A percentile compares a stretch with the other conserved stretches of the same genome.
These are phyloP conservation scores for Ptychoptera albimana DNA, from an alignment of 2,888 invertebrate species.

Conservation along the genomic window DNA sequence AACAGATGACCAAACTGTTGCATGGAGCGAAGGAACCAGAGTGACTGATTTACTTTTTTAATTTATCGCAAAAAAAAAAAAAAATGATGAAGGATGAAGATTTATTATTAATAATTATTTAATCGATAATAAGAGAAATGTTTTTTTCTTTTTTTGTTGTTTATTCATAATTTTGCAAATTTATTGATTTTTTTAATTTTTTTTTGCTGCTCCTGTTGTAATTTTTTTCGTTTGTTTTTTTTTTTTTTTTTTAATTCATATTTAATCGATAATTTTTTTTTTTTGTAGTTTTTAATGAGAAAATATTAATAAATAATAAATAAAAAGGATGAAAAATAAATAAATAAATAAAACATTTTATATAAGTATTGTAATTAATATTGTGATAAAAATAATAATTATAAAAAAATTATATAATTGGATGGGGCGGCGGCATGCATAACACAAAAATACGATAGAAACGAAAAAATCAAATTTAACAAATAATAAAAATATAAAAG, in stretches of 20 bases:
- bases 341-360: background rate
- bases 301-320: background rate
- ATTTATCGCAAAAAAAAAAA: conserved; percentile 3
- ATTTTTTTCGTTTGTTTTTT: background rate
- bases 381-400: background rate
- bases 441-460: background rate
- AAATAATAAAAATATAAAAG: background rate
- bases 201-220: no score
- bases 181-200: background rate
- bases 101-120: background rate
- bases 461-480: background rate
- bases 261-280: background rate
- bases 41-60: conserved; percentile 30
- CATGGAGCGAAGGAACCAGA: conserved; percentile 29
- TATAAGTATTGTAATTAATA: background rate
- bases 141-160: background rate
- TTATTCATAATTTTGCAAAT: background rate
- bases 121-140: background rate
- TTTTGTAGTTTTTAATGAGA: background rate
- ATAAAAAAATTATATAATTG: background rate
- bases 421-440: background rate
- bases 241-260: background rate
- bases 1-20: conserved; percentile 26
- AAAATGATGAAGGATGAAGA: background rate
- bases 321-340: no score